Evolutionary conservation across 1,140 invertebrate species (phyloP), one percentile per base, ranked within the genome.

Genomic region (Batillaria attramentaria): DNA sequence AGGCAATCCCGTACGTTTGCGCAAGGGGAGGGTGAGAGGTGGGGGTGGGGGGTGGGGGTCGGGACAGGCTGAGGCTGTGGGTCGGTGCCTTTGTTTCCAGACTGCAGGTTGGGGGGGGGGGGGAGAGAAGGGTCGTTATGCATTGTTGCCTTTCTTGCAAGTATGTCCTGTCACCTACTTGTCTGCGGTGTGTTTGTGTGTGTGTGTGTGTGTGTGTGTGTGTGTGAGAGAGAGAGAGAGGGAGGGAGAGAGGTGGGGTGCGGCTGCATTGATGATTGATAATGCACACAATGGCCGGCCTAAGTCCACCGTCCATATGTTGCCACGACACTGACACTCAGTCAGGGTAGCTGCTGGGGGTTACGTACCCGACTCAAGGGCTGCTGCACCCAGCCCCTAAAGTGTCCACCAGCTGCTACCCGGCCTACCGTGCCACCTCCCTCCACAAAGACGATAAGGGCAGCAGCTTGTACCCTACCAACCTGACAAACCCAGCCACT

Each of bases 61-160:
- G 57, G 8, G 57, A 16, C 57, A 62, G n/a, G n/a, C n/a, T n/a
- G n/a, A n/a, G n/a, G n/a, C n/a, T n/a, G n/a, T n/a, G n/a, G n/a
- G n/a, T n/a, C n/a, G n/a, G n/a, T n/a, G 13, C 6, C 62, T 66
- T 66, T 66, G 62, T 66, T 33, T 66, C 16, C 6, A 6, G 5
- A 13, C 3, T 31, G 28, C 8, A 35, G 13, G 6, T 5, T 66
- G 6, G 6, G 13, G 6, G n/a, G 28, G 31, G 31, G 57, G 28
- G 57, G 31, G 57, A 62, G 57, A 62, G 57, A 62, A 28, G n/a
- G 8, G n/a, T n/a, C n/a, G n/a, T n/a, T n/a, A n/a, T n/a, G n/a
- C n/a, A n/a, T n/a, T n/a, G n/a, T n/a, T n/a, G n/a, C n/a, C n/a
- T n/a, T n/a, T n/a, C n/a, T n/a, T n/a, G n/a, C n/a, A n/a, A n/a